Conservation (phyloP, 2,113 vertebrate species). For the Picathartes gymnocephalus region DNA sequence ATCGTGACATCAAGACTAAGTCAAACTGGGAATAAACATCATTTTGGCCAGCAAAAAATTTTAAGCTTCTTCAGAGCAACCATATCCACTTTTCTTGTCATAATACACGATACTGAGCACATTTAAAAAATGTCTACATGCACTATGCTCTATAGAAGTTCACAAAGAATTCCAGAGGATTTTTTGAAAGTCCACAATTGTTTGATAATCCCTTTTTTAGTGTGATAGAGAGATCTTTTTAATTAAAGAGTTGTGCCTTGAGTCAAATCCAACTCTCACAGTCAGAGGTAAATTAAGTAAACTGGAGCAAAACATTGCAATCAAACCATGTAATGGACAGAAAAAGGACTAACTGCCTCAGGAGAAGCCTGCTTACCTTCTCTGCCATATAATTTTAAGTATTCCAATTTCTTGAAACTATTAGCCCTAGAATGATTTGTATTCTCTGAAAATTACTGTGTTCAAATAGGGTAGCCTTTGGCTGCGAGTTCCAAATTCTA, state of each 20-base stretch:
- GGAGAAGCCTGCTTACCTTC: not conserved
- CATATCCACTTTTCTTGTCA: not conserved
- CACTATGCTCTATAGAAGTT: not conserved
- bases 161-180: not conserved
- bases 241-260: not conserved
- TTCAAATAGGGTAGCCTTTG: not conserved
- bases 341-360: not conserved
- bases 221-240: not conserved
- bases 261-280: not conserved
- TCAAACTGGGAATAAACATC: not conserved
- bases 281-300: not conserved
- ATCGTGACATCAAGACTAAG: not conserved
- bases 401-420: not conserved
- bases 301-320: not conserved
- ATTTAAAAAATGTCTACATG: not conserved
- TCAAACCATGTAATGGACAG: accelerated
- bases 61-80: not conserved
- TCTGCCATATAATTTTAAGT: not conserved
- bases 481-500: not conserved
- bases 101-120: not conserved
- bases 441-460: not conserved
- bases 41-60: not conserved
- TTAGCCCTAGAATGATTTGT: not conserved
- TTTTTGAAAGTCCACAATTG: not conserved
- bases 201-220: not conserved